Percentiles rank a stretch among this genome's conserved stretches.
Evolutionary conservation across 2,113 vertebrate species (phyloP).

Genomic region (Mirza zaza): DNA sequence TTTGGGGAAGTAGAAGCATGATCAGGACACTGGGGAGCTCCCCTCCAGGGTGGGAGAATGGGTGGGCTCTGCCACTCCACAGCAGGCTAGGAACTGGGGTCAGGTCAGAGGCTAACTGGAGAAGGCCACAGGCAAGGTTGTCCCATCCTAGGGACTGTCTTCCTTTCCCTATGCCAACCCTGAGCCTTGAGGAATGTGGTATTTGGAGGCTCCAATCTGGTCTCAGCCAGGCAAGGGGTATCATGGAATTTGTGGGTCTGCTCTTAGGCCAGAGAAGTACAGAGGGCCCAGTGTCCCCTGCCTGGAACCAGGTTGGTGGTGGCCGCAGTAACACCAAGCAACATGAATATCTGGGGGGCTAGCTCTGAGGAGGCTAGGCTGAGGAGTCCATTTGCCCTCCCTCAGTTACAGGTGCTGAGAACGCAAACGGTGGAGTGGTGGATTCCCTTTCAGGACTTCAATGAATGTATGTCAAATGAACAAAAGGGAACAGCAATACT

Average conservation of each 20-base stretch:
- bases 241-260: background rate
- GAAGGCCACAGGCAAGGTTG: background rate
- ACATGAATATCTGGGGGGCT: background rate
- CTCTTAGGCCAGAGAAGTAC: background rate
- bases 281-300: background rate
- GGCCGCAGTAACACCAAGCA: background rate
- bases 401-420: background rate
- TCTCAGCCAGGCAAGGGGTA: background rate
- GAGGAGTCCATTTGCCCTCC: background rate
- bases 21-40: too few relatives aligned
- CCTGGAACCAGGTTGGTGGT: background rate
- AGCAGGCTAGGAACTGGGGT: background rate
- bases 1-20: background rate
- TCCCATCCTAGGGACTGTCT: background rate
- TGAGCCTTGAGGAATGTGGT: background rate
- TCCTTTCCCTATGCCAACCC: background rate
- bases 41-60: background rate
- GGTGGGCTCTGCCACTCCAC: too few relatives aligned
- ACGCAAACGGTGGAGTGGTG: background rate
- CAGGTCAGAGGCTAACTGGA: background rate
- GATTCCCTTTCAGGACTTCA: background rate
- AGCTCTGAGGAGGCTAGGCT: background rate
- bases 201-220: too few relatives aligned
- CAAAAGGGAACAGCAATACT: background rate
- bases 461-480: background rate